These are phyloP conservation scores for Tetramorium parvispinum DNA, from an alignment of 1,140 invertebrate genomes.

Conservation along the genomic window DNA sequence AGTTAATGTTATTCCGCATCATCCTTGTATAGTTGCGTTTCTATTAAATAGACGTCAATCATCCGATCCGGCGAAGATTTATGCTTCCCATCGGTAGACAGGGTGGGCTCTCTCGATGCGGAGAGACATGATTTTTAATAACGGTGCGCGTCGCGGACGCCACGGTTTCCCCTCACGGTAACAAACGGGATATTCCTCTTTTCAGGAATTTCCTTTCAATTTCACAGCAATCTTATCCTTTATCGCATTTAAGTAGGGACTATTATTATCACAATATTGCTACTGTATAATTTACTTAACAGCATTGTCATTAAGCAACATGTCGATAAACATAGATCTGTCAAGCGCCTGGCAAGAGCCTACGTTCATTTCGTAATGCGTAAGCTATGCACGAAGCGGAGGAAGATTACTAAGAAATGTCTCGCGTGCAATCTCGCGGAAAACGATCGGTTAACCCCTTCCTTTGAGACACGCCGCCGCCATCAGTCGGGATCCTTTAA, in stretches of 20 bases:
- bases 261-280: background rate
- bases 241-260: background rate
- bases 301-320: background rate
- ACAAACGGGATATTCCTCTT: background rate
- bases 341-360: background rate
- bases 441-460: slow-evolving; percentile 71
- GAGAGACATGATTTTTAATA: slow-evolving; percentile 73
- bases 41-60: slow-evolving; percentile 85
- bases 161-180: background rate
- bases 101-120: slow-evolving; percentile 54
- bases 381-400: slow-evolving; percentile 3
- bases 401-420: slow-evolving; percentile 47
- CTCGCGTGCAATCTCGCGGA: slow-evolving; percentile 69
- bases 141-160: background rate
- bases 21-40: slow-evolving; percentile 81
- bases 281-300: slow-evolving; percentile 3
- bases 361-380: slow-evolving; percentile 3
- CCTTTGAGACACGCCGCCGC: slow-evolving; percentile 65
- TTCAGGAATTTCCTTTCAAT: slow-evolving; percentile 5
- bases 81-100: slow-evolving; percentile 67
- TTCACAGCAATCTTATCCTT: background rate
- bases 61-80: slow-evolving; percentile 75
- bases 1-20: slow-evolving; percentile 82
- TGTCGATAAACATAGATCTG: background rate
- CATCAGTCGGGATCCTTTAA: slow-evolving; percentile 36